These are phyloP conservation scores for Dipodomys ordii DNA, from an alignment of 2,113 vertebrate species.

Conservation along the genomic window DNA sequence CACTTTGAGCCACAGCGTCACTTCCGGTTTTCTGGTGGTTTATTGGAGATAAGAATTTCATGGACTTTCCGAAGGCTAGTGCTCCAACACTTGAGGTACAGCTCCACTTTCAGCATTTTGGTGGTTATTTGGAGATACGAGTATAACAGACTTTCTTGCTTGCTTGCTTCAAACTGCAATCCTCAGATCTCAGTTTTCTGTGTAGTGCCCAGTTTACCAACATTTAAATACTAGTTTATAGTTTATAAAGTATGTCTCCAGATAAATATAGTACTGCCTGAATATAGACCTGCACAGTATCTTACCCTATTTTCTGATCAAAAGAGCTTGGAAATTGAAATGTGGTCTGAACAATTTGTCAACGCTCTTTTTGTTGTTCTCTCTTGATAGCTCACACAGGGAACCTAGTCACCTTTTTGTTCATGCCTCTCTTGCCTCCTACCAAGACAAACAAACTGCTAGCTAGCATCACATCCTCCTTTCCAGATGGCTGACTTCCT, in stretches of 20 bases:
- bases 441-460: neutral
- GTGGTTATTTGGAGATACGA: no score
- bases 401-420: neutral
- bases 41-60: no score
- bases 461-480: neutral
- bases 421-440: neutral
- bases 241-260: neutral
- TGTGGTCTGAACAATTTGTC: constrained; percentile 28
- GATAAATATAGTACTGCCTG: neutral
- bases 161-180: no score
- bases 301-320: constrained; percentile 37
- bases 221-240: constrained; percentile 14
- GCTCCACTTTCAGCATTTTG: no score
- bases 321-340: constrained; percentile 50
- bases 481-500: rapidly evolving
- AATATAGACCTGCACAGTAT: constrained; percentile 15
- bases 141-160: no score
- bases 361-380: constrained; percentile 35
- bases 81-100: no score
- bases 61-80: no score
- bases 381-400: constrained; percentile 20
- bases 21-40: no score
- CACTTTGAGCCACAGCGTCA: no score
- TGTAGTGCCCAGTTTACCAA: neutral
- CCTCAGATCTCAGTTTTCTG: neutral